Conservation (phyloP, 2,888 invertebrate genomes). For the Mythimna vitellina region DNA sequence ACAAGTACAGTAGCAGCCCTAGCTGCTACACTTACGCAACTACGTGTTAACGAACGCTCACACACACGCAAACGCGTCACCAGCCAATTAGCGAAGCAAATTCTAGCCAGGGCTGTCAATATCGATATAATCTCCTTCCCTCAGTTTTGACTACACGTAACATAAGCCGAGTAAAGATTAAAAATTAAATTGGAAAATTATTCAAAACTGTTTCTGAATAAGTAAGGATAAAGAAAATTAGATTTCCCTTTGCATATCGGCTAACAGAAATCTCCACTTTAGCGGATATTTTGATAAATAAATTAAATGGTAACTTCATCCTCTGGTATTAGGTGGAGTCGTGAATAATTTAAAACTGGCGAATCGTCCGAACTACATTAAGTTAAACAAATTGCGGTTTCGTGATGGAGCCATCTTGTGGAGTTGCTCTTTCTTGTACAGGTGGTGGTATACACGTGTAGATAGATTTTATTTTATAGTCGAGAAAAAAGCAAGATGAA, state of each 20-base stretch:
- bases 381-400: conserved; percentile 41
- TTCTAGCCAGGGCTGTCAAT: conserved; percentile 46
- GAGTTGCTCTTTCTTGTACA: neutral
- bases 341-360: conserved; percentile 46
- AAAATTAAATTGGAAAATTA: conserved; percentile 7
- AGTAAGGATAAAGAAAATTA: conserved; percentile 10
- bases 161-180: conserved; percentile 1
- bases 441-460: neutral
- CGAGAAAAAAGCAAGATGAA: too few relatives aligned
- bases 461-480: too few relatives aligned
- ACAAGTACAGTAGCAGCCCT: conserved; percentile 38
- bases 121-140: conserved; percentile 11
- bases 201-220: conserved; percentile 21
- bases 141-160: conserved; percentile 6
- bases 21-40: conserved; percentile 10
- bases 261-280: conserved; percentile 19
- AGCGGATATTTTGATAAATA: conserved; percentile 31
- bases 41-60: conserved; percentile 24
- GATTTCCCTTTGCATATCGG: conserved; percentile 11
- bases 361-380: conserved; percentile 21
- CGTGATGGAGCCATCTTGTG: conserved; percentile 5
- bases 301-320: conserved; percentile 40
- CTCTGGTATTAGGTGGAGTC: conserved; percentile 28
- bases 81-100: conserved; percentile 51
- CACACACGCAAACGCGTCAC: conserved; percentile 22